Evolutionary conservation across 2,113 vertebrate species (phyloP).

Genomic region (Pithys albifrons): DNA sequence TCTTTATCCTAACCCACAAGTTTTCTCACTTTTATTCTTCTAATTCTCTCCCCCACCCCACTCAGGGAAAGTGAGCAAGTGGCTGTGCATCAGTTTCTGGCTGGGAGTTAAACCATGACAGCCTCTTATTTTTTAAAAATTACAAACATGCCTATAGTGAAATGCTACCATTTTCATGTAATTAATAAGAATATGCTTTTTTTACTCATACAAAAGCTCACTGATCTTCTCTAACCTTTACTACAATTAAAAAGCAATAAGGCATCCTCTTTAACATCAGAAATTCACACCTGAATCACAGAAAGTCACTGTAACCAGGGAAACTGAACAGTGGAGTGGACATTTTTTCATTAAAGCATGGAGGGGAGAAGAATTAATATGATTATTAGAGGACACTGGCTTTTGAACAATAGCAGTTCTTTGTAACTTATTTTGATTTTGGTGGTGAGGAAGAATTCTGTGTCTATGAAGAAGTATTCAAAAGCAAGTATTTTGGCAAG

Average conservation of each 20-base stretch:
- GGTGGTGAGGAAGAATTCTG: neutral
- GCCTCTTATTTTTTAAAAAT: neutral
- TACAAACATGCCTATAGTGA: neutral
- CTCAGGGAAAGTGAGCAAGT: neutral
- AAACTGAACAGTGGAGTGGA: conserved; percentile 52
- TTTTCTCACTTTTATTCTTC: neutral
- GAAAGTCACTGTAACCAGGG: conserved; percentile 75
- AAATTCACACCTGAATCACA: conserved; percentile 61
- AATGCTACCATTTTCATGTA: neutral
- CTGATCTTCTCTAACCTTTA: conserved; percentile 39
- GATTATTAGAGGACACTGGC: neutral
- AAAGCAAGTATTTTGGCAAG: neutral
- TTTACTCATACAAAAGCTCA: conserved; percentile 48
- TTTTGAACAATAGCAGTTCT: neutral
- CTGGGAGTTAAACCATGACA: neutral
- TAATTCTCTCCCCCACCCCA: neutral
- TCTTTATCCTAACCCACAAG: neutral
- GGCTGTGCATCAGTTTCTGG: neutral
- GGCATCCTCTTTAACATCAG: conserved; percentile 51
- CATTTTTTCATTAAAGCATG: conserved; percentile 19
- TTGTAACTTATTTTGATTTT: neutral
- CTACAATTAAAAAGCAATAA: conserved; percentile 46
- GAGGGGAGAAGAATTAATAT: neutral
- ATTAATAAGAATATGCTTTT: conserved; percentile 10
- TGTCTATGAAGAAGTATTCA: neutral